Conservation (phyloP, 64 coral and sea anemone species). For the Astreopora myriophthalma region DNA sequence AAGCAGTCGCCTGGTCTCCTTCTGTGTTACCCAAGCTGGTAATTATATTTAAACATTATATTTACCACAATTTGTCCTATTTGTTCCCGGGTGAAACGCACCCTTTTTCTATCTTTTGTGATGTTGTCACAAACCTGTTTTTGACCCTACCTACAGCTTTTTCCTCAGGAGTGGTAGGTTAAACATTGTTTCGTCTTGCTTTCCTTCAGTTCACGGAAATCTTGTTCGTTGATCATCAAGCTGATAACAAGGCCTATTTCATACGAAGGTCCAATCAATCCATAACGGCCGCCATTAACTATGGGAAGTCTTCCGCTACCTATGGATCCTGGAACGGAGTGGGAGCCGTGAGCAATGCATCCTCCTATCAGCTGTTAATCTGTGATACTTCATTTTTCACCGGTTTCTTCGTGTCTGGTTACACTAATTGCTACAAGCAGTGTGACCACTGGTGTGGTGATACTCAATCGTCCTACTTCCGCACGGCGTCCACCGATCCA, state of each 20-base stretch:
- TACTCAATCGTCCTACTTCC: background rate
- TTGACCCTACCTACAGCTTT: background rate
- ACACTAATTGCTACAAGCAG: constrained; percentile 18
- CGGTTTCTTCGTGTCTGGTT: constrained; percentile 47
- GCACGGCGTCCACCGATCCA: background rate
- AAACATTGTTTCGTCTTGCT: background rate
- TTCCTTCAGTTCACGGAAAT: constrained; percentile 41
- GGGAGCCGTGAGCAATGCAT: background rate
- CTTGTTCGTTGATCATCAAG: constrained; percentile 36
- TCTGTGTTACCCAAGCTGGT: too few species aligned
- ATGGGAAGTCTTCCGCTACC: background rate
- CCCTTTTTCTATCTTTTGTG: too few species aligned
- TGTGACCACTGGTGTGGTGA: background rate
- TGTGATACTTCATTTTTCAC: constrained; percentile 33
- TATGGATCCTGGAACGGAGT: background rate
- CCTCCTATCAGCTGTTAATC: constrained; percentile 43
- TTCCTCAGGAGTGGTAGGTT: background rate
- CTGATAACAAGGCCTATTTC: background rate
- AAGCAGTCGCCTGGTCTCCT: too few species aligned
- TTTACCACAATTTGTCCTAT: too few species aligned
- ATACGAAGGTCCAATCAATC: background rate
- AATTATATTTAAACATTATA: too few species aligned
- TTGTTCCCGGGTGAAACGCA: too few species aligned
- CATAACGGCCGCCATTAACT: background rate
- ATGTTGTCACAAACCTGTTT: too few species aligned